Base-by-base conservation (phyloP, 2,797 vertebrate species). In the Amniataba percoides region DNA sequence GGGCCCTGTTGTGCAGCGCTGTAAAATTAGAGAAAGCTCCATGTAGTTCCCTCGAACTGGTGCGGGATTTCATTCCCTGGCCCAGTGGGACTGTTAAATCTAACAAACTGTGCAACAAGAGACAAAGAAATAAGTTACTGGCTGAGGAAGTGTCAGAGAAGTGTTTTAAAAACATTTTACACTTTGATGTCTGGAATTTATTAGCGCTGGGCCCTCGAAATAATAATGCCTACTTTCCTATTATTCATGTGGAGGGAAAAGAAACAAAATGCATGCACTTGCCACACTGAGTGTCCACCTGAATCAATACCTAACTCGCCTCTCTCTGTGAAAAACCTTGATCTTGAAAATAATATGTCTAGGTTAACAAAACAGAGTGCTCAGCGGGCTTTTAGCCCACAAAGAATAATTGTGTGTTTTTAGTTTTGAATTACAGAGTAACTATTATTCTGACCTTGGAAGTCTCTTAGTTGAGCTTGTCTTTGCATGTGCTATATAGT, bases 401-500 rank as follows among this genome's bases (percentile, higher is more conserved):
- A 53, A 23, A 69, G 73, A 85, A 83, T 89, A 87, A 91, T 81
- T 0, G 1, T 83, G 81, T 90, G 85, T 87, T 88, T 80, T 79
- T 61, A 90, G 88, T 78, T 67, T 90, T 67, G 60, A 85, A 92
- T 93, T 90, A 82, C 88, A 91, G 81, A 81, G 63, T 25, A 73
- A 85, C 81, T 89, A 85, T 91, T 91, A 86, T 91, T 84, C 70
- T 82, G 74, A 87, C 88, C 89, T 83, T 84, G 84, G 72, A 78
- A 18, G 45, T 53, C 46, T 85, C 76, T 78, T 51, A 25, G 64
- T 53, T 31, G 53, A 75, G 48, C 66, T 65, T 21, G 46, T 52
- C 80, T 79, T 85, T 77, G 73, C 67, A 43, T 81, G 63, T 56
- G 72, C 76, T 69, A 43, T 82, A 78, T 25, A 77, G 43, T 57